Evolutionary conservation across 2,113 vertebrate genomes (phyloP), one percentile per base, ranked within the genome.

Genomic region (Centropus bengalensis): DNA sequence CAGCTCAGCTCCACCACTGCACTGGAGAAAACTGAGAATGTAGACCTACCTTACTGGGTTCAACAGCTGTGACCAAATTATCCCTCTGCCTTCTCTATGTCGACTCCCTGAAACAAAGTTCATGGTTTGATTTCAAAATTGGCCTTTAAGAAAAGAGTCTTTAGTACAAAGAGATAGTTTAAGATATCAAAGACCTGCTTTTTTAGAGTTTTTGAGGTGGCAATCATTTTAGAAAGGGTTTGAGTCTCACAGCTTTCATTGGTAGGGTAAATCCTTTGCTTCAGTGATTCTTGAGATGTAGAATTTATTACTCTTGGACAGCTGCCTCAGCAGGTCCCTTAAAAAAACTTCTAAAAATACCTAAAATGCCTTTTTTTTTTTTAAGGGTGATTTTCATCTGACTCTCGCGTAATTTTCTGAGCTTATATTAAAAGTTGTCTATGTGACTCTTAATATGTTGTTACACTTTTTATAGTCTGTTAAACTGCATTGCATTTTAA

Each of bases 291-390:
- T 69, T 69, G 51, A 88, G 74, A 44, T 40, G 8, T 49, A 66
- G 71, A 74, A 80, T 80, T 87, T 67, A 36, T 91, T 94, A 71
- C 23, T 88, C 47, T 69, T 89, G 64, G 26, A 76, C 38, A 52
- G 36, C 59, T 95, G 71, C 87, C 42, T 58, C 20, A 0, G 30
- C 11, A 88, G 59, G 88, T 91, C n/a, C 36, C 85, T 88, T 82
- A 89, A 84, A 21, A 68, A 94, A 90, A 33, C 12, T 10, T 54
- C 38, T 86, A 38, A 77, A 94, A 82, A 73, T 24, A 11, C 4
- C 2, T 44, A 77, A 94, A 82, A 73, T 24, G 9, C 4, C 2
- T 44, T 45, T 21, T 47, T 9, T 47, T 18, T 59, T 24, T 26
- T 75, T 54, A 13, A 14, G 1, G n/a, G 14, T 47, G 62, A 68